A percentile compares a stretch with the other conserved stretches of the same genome.
These are phyloP conservation scores for Notothenia rossii DNA, from an alignment of 2,113 vertebrate genomes.

Conservation along the genomic window DNA sequence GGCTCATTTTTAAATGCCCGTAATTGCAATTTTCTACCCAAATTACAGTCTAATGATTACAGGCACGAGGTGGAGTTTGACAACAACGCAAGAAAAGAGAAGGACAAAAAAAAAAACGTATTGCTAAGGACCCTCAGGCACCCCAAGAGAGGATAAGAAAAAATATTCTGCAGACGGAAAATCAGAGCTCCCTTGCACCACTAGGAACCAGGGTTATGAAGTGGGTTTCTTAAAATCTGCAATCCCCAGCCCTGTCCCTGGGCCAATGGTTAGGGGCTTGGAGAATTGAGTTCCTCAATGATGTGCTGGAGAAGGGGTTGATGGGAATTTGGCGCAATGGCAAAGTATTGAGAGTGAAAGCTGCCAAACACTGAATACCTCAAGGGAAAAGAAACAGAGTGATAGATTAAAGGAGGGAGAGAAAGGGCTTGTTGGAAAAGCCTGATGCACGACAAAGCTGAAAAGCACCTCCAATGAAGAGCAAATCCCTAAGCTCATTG, in stretches of 20 bases:
- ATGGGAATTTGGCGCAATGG: slow-evolving; percentile 60
- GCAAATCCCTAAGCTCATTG: slow-evolving; percentile 47
- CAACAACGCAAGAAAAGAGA: slow-evolving; percentile 54
- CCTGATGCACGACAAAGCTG: not conserved
- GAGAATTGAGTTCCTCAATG: slow-evolving; percentile 62
- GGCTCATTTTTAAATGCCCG: slow-evolving; percentile 41
- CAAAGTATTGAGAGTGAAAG: slow-evolving; percentile 53
- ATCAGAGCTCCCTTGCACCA: slow-evolving; percentile 21
- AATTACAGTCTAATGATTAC: slow-evolving; percentile 74
- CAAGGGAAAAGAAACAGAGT: slow-evolving; percentile 29
- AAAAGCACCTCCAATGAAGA: slow-evolving; percentile 59
- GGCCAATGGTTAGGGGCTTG: slow-evolving; percentile 44
- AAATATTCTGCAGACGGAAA: slow-evolving; percentile 36
- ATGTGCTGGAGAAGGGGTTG: slow-evolving; percentile 41
- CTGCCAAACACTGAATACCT: slow-evolving; percentile 64
- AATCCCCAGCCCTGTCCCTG: slow-evolving; percentile 57
- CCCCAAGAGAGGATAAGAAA: slow-evolving; percentile 1
- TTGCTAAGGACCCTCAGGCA: slow-evolving; percentile 35
- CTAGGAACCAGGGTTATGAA: slow-evolving; percentile 43
- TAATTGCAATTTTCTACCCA: slow-evolving; percentile 76
- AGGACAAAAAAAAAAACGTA: slow-evolving; percentile 21
- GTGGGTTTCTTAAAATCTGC: slow-evolving; percentile 59
- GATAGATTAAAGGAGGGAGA: slow-evolving; percentile 8
- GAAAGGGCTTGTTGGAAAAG: slow-evolving; percentile 2
- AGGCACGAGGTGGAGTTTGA: slow-evolving; percentile 61